A percentile compares a stretch with the other conserved stretches of the same genome.
Conservation (phyloP, 37 sponge, comb jelly and placozoan genomes). For the Petrosia ficiformis region DNA sequence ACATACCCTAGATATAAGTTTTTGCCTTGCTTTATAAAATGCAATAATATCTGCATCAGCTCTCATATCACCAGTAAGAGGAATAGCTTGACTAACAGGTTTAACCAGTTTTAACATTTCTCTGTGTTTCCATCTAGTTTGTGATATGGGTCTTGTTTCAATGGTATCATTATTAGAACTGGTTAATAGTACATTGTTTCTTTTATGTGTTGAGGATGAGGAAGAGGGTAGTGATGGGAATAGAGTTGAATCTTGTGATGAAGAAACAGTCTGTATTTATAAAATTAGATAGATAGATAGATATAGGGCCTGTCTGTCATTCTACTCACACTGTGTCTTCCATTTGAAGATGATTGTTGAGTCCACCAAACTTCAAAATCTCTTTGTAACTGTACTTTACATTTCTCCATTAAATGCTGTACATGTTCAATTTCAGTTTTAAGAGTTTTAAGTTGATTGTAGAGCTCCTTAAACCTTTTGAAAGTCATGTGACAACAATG, state of each 20-base stretch:
- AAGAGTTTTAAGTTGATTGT: slow-evolving; percentile 65
- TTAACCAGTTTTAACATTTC: not conserved
- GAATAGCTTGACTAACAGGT: slow-evolving; percentile 36
- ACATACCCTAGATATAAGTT: too few species aligned
- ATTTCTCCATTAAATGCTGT: slow-evolving; percentile 90
- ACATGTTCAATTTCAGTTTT: slow-evolving; percentile 97
- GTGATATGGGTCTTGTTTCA: too few species aligned
- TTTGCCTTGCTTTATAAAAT: slow-evolving; percentile 89
- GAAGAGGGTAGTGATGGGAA: not conserved
- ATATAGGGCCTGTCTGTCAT: not conserved
- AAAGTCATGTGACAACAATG: not conserved
- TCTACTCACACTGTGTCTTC: not conserved
- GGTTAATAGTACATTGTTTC: not conserved
- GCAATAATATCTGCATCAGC: slow-evolving; percentile 95
- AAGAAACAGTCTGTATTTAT: not conserved
- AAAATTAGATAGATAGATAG: not conserved
- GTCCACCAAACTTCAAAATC: slow-evolving; percentile 96
- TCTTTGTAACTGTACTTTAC: slow-evolving; percentile 82
- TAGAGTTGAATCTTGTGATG: not conserved
- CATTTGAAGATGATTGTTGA: slow-evolving; percentile 8
- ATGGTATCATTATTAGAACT: too few species aligned
- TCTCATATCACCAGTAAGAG: slow-evolving; percentile 77
- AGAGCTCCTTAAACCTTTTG: slow-evolving; percentile 74
- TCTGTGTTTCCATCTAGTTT: too few species aligned
- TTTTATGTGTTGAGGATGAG: not conserved